Evolutionary conservation across 2,113 vertebrate species (phyloP), one percentile per base, ranked within the genome.

Genomic region (Heterotilapia buettikoferi): DNA sequence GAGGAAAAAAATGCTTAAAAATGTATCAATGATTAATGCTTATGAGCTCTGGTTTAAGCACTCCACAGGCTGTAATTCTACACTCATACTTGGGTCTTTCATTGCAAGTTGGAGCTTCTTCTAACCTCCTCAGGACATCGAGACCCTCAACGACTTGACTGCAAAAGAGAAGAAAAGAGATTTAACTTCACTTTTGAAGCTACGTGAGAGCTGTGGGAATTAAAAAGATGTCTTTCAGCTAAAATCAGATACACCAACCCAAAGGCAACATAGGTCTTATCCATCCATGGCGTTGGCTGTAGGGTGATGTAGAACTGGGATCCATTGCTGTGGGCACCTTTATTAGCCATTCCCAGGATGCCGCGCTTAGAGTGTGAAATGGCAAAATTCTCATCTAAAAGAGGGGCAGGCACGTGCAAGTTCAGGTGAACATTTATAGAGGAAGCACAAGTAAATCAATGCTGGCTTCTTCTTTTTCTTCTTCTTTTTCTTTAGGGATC

Each of bases 231-330:
- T 18, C 8, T 79, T 33, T 84, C 12, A 50, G 45, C 4, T 80
- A 3, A 38, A 45, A 26, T 26, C 10, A 78, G 16, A 38, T 5
- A 76, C 86, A 97, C 97, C 5, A 94, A 99, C 98, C 98, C 98
- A 89, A 99, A 99, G 82, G 98, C 98, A 61, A 99, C 96, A 1
- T 97, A 97, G 93, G 97, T 98, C 94, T 81, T 96, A 89, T 99
- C 97, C 95, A 98, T 93, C 94, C 98, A 97, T 9, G 90, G 93
- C 9, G 96, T 76, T 80, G 98, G 90, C 90, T 98, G 97, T n/a
- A 99, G 93, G 12, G 97, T 98, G 94, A 98, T 97, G 88, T 98
- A 98, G 94, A 99, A 98, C 90, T 99, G 97, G 1, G 96, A 98
- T 33, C 92, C 94, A 1, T 99, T 99, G 88, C 90, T 98, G 83